A percentile compares a stretch with the other conserved stretches of the same genome.
Conservation (phyloP, 1,140 invertebrate genomes). For the Drosophila santomea region DNA sequence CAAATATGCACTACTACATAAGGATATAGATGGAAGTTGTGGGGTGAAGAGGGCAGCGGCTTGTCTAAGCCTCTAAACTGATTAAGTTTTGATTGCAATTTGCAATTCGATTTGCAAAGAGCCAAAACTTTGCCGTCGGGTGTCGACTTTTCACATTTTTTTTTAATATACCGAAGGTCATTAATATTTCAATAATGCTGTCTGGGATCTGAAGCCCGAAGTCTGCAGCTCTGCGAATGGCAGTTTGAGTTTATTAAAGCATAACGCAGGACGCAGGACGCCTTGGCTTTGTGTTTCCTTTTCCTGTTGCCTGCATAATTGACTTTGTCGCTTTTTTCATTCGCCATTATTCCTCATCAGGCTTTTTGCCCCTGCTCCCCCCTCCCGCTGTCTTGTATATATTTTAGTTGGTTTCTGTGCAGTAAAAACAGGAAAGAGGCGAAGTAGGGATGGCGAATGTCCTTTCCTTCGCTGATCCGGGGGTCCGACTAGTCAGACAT, state of each 20-base stretch:
- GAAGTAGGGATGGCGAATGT: conserved; percentile 14
- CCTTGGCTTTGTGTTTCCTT: conserved; percentile 21
- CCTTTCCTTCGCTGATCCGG: conserved; percentile 29
- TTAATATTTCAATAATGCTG: conserved; percentile 79
- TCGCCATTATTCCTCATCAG: conserved; percentile 68
- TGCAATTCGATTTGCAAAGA: conserved; percentile 70
- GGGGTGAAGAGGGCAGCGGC: neutral
- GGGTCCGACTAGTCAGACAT: conserved; percentile 44
- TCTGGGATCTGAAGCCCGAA: conserved; percentile 51
- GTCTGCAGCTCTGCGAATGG: conserved; percentile 28
- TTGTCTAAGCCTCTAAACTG: conserved; percentile 73
- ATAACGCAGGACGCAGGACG: conserved; percentile 27
- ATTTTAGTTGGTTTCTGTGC: conserved; percentile 49
- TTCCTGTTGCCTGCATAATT: conserved; percentile 71
- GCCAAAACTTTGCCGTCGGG: conserved; percentile 58
- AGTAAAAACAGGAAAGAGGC: neutral
- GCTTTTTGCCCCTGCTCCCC: conserved; percentile 4
- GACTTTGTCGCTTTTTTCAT: conserved; percentile 73
- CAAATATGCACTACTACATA: conserved; percentile 36
- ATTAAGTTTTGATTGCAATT: conserved; percentile 82
- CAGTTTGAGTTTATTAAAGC: conserved; percentile 63
- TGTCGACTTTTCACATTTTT: neutral
- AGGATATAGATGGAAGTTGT: neutral
- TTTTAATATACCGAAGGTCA: conserved; percentile 71
- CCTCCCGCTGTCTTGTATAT: conserved; percentile 13